Evolutionary conservation across 2,888 invertebrate genomes (phyloP), one percentile per base, ranked within the genome.

Genomic region (Phyllotreta striolata): DNA sequence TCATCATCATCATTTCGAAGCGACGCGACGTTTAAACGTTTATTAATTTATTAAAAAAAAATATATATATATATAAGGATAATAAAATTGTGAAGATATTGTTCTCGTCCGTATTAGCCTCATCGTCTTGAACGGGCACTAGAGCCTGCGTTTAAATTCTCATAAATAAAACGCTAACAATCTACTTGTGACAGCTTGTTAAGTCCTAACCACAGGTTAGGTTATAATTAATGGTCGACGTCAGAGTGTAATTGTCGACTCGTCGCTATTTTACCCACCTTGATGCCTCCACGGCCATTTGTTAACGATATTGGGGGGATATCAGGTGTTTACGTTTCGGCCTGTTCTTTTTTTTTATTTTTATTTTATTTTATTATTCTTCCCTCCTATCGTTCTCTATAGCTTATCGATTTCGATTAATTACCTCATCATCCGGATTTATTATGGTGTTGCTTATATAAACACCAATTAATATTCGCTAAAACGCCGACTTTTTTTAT

Each of bases 151-250:
- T 82, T 82, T 82, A 82, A 82, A 82, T 79, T 82, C 82, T 82
- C 82, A 82, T 82, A 82, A 82, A 82, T 82, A 82, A 82, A 79
- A 74, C 78, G 79, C 81, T 82, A 82, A 82, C 82, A 82, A 82
- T 82, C 82, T 80, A 77, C 81, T 78, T 80, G 80, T 81, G 82
- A 82, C 82, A 82, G 82, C 82, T 82, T 81, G 82, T 82, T 82
- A 82, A 82, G 82, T 81, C 79, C 81, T 82, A 82, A 82, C 82
- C 82, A 82, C 82, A 81, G 82, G 82, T 82, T 82, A 82, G 80
- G 80, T 81, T 82, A 82, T 82, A 82, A 82, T 82, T 82, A 82
- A 82, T 82, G 82, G 80, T 80, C 78, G 80, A 80, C 81, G 82
- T 82, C 82, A 81, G 79, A 74, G 73, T 76, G 80, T 82, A 82